Evolutionary conservation across 1,140 invertebrate genomes (phyloP).

Genomic region (Bombus confusus): DNA sequence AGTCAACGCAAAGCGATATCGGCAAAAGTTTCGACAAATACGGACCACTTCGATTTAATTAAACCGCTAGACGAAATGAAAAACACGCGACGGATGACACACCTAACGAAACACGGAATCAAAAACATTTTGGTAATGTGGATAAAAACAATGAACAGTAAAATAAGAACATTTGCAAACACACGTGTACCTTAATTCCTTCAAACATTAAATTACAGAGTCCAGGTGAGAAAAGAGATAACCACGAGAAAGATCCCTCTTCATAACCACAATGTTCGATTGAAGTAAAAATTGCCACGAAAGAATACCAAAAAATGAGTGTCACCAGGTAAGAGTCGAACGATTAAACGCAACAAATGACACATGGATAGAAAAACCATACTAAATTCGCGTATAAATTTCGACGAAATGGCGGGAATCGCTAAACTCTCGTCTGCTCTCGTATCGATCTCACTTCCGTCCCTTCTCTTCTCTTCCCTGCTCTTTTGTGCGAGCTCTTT

Average conservation of each 20-base stretch:
- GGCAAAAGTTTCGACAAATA: background rate
- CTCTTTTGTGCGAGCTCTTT: conserved; percentile 53
- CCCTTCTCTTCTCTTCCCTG: conserved; percentile 48
- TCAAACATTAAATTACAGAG: too few relatives aligned
- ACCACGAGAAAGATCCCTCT: too few relatives aligned
- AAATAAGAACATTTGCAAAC: background rate
- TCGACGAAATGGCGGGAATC: conserved; percentile 59
- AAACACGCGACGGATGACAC: background rate
- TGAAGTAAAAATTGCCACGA: too few relatives aligned
- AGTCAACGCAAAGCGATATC: background rate
- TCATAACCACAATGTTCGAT: too few relatives aligned
- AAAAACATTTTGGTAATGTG: background rate
- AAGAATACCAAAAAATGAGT: background rate
- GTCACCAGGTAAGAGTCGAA: background rate
- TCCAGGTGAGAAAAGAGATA: too few relatives aligned
- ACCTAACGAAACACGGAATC: background rate
- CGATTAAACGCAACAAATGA: background rate
- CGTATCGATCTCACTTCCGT: conserved; percentile 63
- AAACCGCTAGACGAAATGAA: background rate
- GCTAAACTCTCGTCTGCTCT: conserved; percentile 53
- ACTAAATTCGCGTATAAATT: conserved; percentile 40
- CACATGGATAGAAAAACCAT: background rate
- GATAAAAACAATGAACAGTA: background rate
- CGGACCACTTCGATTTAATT: conserved; percentile 24
- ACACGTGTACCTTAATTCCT: too few relatives aligned